Base-by-base conservation (phyloP, 1,140 invertebrate genomes). In the Drosophila lacteicornis region DNA sequence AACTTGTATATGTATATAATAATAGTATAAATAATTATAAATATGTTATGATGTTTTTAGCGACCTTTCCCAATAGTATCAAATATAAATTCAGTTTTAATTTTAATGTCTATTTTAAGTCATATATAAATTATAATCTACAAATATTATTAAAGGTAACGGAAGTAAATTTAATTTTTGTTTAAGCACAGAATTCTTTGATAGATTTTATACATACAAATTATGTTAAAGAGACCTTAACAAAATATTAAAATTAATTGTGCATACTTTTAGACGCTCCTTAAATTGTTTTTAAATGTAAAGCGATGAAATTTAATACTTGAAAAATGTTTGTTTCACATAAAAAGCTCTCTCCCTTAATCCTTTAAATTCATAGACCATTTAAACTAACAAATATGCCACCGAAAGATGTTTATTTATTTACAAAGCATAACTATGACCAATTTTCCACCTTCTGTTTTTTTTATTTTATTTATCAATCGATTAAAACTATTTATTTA, bases 121-220 rank as follows among this genome's bases (percentile, higher is more conserved):
- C 22, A 25, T 25, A 3, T 25, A 25, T 15, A 27, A 27, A 49
- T 27, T 4, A 25, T 25, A 47, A 25, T 15, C 5, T 8, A 13
- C 2, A 0, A 13, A 13, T 22, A 13, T 6, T 30, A 36, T 36
- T 36, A 9, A 36, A 36, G 33, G 33, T 8, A 36, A 36, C 8
- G 9, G 9, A 11, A 36, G 8, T 36, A 9, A 9, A 36, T 36
- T 36, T 2, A 36, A 11, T 8, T 8, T 36, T 36, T 3, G 0
- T 2, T 9, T 1, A 13, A 4, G 0, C 4, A 0, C 36, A 38
- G 3, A 13, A 38, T 3, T 15, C 2, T 0, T 13, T 13, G 0
- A 3, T 15, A 2, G 6, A 47, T 5, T 47, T 25, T 3, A 25
- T 7, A 13, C 22, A 0, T 7, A 7, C 4, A n/a, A 22, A 46